Base-by-base conservation (phyloP, 2,888 invertebrate species). In the Polydrusus cervinus region DNA sequence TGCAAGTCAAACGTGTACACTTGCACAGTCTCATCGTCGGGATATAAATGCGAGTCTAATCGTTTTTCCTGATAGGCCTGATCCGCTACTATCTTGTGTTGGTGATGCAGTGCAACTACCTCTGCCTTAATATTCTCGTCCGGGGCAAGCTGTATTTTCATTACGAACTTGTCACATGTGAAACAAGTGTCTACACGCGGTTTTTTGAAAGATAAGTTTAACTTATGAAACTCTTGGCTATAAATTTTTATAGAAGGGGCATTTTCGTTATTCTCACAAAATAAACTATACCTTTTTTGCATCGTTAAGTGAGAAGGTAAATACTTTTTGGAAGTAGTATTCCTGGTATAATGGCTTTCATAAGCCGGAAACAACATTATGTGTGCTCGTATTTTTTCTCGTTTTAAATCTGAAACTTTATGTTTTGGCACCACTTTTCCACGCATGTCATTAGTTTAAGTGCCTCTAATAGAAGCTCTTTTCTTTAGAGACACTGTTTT, bases 221-320 rank as follows among this genome's bases (percentile, higher is more conserved):
- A n/a, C n/a, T n/a, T n/a, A n/a, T n/a, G n/a, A n/a, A n/a, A n/a
- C n/a, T n/a, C n/a, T n/a, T n/a, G n/a, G n/a, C n/a, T n/a, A n/a
- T n/a, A n/a, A 60, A 67, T 77, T 45, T 51, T 53, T 45, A 53
- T 30, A 38, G 68, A 62, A 40, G 68, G 71, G n/a, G 51, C 53
- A 16, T 16, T 40, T 16, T 43, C 40, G 18, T 57, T 16, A 20
- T 47, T 55, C 25, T 71, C 66, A 9, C 40, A 38, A 16, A 16
- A 38, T 11, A 65, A 30, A 14, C 25, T 20, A 64, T 77, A 71
- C 65, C 74, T 77, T 30, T 57, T 72, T 62, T 62, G 68, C 14
- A 74, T 18, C 8, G 61, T 72, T 20, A 67, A 53, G 45, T 57
- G 13, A 7, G 71, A 38, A 18, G 74, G 53, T 25, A 76, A 55